A percentile compares a stretch with the other conserved stretches of the same genome.
Evolutionary conservation across 2,113 vertebrate species (phyloP).

Genomic region (Piliocolobus tephrosceles): DNA sequence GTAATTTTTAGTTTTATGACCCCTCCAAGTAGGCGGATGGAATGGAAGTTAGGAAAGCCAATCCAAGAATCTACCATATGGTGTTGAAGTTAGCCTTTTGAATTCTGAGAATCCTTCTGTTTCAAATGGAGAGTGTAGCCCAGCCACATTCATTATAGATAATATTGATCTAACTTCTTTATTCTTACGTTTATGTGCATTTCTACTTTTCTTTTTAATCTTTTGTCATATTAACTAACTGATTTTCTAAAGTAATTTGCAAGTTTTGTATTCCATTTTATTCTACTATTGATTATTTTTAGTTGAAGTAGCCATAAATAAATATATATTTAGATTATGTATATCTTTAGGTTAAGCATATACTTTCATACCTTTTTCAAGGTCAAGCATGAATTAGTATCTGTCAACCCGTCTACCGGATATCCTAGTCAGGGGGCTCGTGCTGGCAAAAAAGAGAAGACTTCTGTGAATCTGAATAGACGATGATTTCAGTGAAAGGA

Average conservation of each 20-base stretch:
- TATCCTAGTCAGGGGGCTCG: background rate
- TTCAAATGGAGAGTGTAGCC: background rate
- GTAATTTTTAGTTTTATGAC: background rate
- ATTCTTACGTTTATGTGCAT: background rate
- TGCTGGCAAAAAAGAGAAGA: background rate
- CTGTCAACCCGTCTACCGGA: background rate
- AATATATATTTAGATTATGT: background rate
- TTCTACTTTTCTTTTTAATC: background rate
- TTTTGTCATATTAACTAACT: background rate
- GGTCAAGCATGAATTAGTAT: background rate
- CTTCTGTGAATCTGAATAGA: background rate
- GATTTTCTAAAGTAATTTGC: background rate
- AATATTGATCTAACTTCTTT: background rate
- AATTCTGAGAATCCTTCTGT: background rate
- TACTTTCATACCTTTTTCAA: constrained; percentile 18
- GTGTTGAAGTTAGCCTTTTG: background rate
- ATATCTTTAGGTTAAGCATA: background rate
- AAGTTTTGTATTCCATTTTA: background rate
- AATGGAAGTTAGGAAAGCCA: background rate
- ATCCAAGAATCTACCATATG: background rate
- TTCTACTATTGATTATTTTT: constrained; percentile 9
- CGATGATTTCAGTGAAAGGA: background rate
- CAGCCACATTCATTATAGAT: background rate
- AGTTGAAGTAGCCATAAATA: background rate
- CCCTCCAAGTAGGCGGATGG: background rate